A percentile compares a stretch with the other conserved stretches of the same genome.
Evolutionary conservation across 2,797 vertebrate genomes (phyloP).

Genomic region (Sebastes oblongus): DNA sequence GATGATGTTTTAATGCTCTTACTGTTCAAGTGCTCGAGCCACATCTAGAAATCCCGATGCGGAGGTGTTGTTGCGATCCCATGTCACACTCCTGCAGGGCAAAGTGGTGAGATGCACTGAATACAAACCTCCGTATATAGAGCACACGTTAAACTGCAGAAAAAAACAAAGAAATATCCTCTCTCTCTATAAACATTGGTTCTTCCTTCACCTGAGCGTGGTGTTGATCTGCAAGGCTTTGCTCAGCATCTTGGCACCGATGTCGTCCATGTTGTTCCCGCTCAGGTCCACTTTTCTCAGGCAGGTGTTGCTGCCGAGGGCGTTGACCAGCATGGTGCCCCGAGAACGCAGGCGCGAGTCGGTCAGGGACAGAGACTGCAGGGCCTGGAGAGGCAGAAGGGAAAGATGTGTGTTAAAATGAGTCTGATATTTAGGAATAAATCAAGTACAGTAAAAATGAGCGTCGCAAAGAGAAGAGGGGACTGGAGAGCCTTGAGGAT

Average conservation of each 20-base stretch:
- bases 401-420: neutral
- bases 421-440: slow-evolving; percentile 3
- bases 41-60: slow-evolving; percentile 90
- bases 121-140: slow-evolving; percentile 1
- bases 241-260: slow-evolving; percentile 94
- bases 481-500: neutral
- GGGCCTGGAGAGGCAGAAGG: slow-evolving; percentile 73
- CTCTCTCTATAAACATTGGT: neutral
- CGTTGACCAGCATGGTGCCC: slow-evolving; percentile 90
- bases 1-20: slow-evolving; percentile 57
- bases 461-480: neutral
- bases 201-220: slow-evolving; percentile 75
- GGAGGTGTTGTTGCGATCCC: slow-evolving; percentile 92
- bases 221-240: slow-evolving; percentile 90
- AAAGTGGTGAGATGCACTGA: slow-evolving; percentile 18
- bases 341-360: slow-evolving; percentile 90
- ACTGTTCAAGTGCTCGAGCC: slow-evolving; percentile 91
- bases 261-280: slow-evolving; percentile 91
- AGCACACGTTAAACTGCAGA: neutral
- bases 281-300: slow-evolving; percentile 91
- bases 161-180: neutral
- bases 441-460: slow-evolving; percentile 1
- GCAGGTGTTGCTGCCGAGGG: slow-evolving; percentile 91
- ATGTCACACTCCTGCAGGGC: slow-evolving; percentile 87
- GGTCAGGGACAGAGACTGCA: slow-evolving; percentile 88